Evolutionary conservation across 2,888 invertebrate genomes (phyloP), one percentile per base, ranked within the genome.

Genomic region (Coecobrya sp.): DNA sequence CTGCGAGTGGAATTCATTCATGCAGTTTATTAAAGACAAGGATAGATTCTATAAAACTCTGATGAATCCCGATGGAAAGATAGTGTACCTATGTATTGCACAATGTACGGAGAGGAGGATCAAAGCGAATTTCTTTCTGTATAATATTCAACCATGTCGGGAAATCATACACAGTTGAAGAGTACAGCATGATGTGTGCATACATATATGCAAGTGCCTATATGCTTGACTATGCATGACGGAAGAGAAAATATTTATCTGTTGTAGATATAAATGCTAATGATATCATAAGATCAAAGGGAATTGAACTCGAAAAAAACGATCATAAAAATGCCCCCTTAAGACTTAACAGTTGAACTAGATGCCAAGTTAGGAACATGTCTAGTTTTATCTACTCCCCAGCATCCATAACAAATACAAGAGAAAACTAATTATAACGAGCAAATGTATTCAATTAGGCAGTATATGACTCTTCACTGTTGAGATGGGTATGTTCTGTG

Each of bases 251-350:
- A 27, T 65, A 68, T 30, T 59, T 84, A 11, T 30, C 16, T 49
- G n/a, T 25, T n/a, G 45, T 36, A 85, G 42, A 68, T 85, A 62
- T 65, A 85, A 81, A 81, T 81, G 81, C 55, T 81, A 81, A 81
- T 81, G 81, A 81, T 55, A 81, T 81, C 81, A 81, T 55, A 19
- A 81, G 81, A 81, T 81, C 81, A 30, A 55, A 30, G 81, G 59
- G 59, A 81, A 73, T 73, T 42, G 73, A 70, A 73, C 73, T 42
- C 73, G 42, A 45, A 42, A 73, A 42, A 73, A 73, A 73, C 36
- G 73, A 73, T 42, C 73, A 73, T 73, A 73, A 73, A 73, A 45
- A 19, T n/a, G n/a, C 19, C 45, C 27, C 73, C 73, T 73, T 68
- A 68, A 27, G 30, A 30, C 68, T 30, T 36, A 73, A 73, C 45